These are phyloP conservation scores for Aegotheles bennettii DNA, from an alignment of 2,113 vertebrate species.

Conservation along the genomic window DNA sequence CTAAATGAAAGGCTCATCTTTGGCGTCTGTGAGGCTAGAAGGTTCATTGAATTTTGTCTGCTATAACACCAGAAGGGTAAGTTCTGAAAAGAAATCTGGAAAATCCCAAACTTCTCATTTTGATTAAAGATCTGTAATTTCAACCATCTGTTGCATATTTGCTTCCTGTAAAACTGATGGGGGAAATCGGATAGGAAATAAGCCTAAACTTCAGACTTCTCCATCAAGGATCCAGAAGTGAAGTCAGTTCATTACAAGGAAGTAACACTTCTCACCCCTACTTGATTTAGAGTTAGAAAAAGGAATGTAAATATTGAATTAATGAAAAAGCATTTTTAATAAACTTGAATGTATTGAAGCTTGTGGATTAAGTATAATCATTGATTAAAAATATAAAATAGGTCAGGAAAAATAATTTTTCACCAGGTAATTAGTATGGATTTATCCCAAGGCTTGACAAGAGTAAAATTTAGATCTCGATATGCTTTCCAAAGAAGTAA, in stretches of 20 bases:
- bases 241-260: not conserved
- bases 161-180: not conserved
- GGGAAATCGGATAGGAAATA: not conserved
- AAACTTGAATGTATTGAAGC: not conserved
- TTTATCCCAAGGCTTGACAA: too few species aligned
- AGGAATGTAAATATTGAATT: slow-evolving; percentile 29
- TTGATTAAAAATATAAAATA: slow-evolving; percentile 28
- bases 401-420: slow-evolving; percentile 19
- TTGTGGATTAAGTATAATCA: slow-evolving; percentile 45
- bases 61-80: not conserved
- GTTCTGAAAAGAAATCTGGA: not conserved
- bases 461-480: too few species aligned
- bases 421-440: too few species aligned
- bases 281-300: not conserved
- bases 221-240: not conserved
- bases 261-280: not conserved
- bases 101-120: not conserved
- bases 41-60: not conserved
- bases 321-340: slow-evolving; percentile 16
- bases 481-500: not conserved
- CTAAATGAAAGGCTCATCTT: not conserved
- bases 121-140: not conserved
- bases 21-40: not conserved
- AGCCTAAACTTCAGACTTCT: not conserved
- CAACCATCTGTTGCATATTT: not conserved